A percentile compares a stretch with the other conserved stretches of the same genome.
Conservation (phyloP, 2,113 vertebrate species). For the Stigmatopora argus region DNA sequence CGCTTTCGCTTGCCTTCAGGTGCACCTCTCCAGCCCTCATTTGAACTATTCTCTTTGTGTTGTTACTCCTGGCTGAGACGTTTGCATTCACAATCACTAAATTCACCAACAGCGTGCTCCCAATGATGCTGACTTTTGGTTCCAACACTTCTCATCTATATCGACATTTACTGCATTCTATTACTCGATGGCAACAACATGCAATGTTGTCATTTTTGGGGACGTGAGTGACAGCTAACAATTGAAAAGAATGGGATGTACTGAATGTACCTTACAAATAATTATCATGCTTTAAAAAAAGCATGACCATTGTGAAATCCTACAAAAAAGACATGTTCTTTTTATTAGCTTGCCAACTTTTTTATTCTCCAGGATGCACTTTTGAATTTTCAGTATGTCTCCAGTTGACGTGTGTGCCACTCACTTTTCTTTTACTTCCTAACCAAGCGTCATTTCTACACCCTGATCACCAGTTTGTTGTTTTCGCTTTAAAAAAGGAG, state of each 20-base stretch:
- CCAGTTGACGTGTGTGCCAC: slow-evolving; percentile 1
- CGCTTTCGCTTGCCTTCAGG: slow-evolving; percentile 9
- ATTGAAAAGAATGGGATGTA: background rate
- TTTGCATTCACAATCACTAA: slow-evolving; percentile 22
- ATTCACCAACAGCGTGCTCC: slow-evolving; percentile 1
- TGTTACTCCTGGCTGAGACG: slow-evolving; percentile 27
- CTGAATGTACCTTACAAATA: background rate
- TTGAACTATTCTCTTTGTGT: slow-evolving; percentile 20
- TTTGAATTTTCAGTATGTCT: slow-evolving; percentile 2
- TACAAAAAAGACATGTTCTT: background rate
- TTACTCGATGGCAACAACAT: background rate
- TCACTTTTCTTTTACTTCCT: background rate
- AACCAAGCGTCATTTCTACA: slow-evolving; percentile 3
- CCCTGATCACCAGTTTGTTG: slow-evolving; percentile 23
- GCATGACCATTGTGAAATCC: background rate
- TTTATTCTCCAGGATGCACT: slow-evolving; percentile 4
- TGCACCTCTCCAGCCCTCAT: background rate
- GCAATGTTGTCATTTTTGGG: background rate
- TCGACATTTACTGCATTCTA: slow-evolving; percentile 10
- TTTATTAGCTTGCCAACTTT: slow-evolving; percentile 1
- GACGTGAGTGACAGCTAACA: background rate
- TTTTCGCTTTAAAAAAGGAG: slow-evolving; percentile 47
- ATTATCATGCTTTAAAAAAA: background rate
- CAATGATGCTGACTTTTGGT: slow-evolving; percentile 4
- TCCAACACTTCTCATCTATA: background rate